These are phyloP conservation scores for Pseudomyrmex cubaensis DNA, from an alignment of 1,140 invertebrate genomes.

Conservation along the genomic window DNA sequence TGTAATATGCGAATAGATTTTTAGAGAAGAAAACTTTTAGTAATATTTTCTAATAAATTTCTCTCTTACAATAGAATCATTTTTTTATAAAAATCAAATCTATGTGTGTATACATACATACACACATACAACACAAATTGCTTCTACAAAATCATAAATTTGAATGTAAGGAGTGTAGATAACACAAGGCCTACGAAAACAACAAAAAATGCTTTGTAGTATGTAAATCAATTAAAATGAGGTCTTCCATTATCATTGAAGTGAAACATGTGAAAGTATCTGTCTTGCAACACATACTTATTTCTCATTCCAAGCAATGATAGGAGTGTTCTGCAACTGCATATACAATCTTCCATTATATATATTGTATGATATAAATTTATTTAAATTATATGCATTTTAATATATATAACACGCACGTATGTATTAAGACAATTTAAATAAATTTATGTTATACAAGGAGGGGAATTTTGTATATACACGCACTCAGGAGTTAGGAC, in stretches of 20 bases:
- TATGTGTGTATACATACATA: constrained; percentile 57
- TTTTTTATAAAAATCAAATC: constrained; percentile 67
- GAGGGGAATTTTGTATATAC: too few species aligned
- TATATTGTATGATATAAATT: constrained; percentile 53
- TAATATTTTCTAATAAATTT: constrained; percentile 66
- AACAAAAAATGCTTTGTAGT: constrained; percentile 59
- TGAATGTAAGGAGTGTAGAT: constrained; percentile 37
- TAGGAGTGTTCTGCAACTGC: constrained; percentile 35
- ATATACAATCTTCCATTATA: constrained; percentile 37
- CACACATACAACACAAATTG: constrained; percentile 2
- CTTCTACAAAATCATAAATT: constrained; percentile 50
- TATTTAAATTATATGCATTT: constrained; percentile 41
- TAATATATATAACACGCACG: background rate
- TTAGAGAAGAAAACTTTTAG: constrained; percentile 72
- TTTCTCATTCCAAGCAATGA: constrained; percentile 55
- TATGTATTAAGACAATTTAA: too few species aligned
- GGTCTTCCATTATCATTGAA: constrained; percentile 73
- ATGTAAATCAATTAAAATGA: constrained; percentile 73
- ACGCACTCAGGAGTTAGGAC: background rate
- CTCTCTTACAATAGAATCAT: constrained; percentile 49
- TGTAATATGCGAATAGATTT: constrained; percentile 73
- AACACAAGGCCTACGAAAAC: constrained; percentile 62
- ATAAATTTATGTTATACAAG: too few species aligned
- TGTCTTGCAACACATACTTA: constrained; percentile 43
- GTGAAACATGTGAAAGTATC: constrained; percentile 65